phyloP scores from a whole-genome alignment of 2,797 vertebrate genomes.

The Pteronotus mesoamericanus region DNA sequence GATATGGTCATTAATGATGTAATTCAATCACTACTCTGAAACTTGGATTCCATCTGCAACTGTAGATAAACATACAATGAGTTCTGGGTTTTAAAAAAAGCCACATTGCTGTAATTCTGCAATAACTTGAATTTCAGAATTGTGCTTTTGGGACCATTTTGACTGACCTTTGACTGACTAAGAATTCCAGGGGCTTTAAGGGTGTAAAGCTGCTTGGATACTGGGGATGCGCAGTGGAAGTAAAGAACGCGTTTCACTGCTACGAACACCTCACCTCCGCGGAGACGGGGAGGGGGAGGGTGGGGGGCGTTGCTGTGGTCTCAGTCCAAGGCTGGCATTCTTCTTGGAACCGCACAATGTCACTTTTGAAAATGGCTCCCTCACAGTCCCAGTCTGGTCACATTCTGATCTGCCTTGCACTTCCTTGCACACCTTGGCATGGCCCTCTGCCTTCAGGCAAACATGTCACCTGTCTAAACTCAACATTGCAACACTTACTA shows the following conservation, averaged over 20 bases:
- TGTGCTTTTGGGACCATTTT: neutral
- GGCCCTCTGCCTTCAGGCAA: neutral
- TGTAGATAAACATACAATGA: neutral
- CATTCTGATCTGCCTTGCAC: neutral
- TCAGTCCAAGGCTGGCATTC: rapidly evolving
- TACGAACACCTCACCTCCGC: no score
- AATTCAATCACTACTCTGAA: neutral
- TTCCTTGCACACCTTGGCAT: neutral
- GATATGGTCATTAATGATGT: neutral
- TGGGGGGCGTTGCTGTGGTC: no score
- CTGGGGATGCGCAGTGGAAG: neutral
- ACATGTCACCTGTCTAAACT: neutral
- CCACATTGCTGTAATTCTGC: neutral
- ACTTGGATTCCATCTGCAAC: neutral
- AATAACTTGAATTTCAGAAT: neutral
- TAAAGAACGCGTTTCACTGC: neutral
- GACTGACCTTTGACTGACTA: neutral
- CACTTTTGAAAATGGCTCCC: neutral
- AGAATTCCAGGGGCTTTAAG: neutral
- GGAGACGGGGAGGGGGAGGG: rapidly evolving
- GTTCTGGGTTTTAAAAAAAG: neutral
- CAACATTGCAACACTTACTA: neutral
- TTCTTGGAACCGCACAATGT: neutral
- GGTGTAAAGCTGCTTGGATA: neutral
- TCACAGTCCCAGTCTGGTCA: neutral